Percentiles rank a stretch among this genome's conserved stretches.
Conservation (phyloP, 2,797 vertebrate genomes). For the Cyclura pinguis region DNA sequence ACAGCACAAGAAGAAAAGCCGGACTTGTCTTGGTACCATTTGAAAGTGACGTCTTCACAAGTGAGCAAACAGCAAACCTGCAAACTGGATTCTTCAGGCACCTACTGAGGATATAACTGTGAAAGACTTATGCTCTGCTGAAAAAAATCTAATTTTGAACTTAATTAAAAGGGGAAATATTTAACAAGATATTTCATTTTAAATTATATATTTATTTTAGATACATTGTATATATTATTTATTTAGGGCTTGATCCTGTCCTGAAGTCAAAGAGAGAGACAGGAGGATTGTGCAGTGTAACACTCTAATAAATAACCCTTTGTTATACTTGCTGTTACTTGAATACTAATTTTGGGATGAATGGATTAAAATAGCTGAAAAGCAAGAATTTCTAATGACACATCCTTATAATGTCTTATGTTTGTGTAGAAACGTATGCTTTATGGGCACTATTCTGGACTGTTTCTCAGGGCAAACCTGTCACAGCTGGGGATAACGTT, state of each 20-base stretch:
- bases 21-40: not conserved
- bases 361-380: conserved; percentile 4
- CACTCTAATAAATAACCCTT: conserved; percentile 79
- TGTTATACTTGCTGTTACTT: conserved; percentile 63
- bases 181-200: conserved; percentile 82
- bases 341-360: conserved; percentile 10
- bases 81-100: conserved; percentile 53
- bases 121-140: conserved; percentile 72
- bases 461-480: not conserved
- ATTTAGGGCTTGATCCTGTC: conserved; percentile 71
- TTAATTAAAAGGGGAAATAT: conserved; percentile 76
- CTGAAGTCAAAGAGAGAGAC: conserved; percentile 14
- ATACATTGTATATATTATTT: conserved; percentile 85
- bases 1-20: not conserved
- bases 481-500: not conserved
- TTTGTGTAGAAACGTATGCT: not conserved
- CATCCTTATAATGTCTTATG: not conserved
- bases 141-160: conserved; percentile 73
- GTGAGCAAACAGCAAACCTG: not conserved
- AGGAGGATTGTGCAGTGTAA: conserved; percentile 65
- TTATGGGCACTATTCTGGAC: not conserved
- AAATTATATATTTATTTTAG: conserved; percentile 88
- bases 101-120: conserved; percentile 77
- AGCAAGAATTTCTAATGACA: not conserved
- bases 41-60: not conserved